These are phyloP conservation scores for Orcinus orca DNA, from an alignment of 2,113 vertebrate genomes.

Conservation along the genomic window DNA sequence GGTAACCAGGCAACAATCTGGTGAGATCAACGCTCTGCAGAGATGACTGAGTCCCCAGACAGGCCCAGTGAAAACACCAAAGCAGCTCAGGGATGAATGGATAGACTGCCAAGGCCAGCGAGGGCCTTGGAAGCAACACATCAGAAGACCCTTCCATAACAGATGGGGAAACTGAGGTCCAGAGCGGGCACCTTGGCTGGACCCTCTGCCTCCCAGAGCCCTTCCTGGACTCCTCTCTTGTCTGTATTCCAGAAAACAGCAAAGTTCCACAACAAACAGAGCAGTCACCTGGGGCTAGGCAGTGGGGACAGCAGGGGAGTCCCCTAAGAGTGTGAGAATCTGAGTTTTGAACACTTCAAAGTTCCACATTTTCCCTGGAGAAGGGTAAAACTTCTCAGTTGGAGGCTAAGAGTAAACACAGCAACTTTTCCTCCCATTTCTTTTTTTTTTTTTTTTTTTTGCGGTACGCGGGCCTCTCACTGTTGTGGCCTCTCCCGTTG, in stretches of 20 bases:
- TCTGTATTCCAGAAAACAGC: neutral
- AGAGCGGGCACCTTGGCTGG: neutral
- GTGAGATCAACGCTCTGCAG: constrained; percentile 53
- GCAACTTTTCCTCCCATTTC: neutral
- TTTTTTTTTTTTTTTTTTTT: too few relatives aligned
- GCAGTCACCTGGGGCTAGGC: neutral
- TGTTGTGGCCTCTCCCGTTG: too few relatives aligned
- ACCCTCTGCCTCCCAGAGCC: neutral
- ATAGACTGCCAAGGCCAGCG: neutral
- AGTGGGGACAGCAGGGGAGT: neutral
- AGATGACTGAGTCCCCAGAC: constrained; percentile 26
- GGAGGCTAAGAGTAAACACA: neutral
- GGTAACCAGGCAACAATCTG: constrained; percentile 67
- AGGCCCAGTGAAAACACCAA: constrained; percentile 1
- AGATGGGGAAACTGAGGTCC: neutral
- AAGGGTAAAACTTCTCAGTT: neutral
- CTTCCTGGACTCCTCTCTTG: neutral
- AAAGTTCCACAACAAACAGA: neutral
- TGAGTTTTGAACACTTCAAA: neutral
- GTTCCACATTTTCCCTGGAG: neutral
- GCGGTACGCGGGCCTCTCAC: too few relatives aligned
- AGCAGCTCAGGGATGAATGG: neutral
- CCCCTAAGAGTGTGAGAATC: neutral
- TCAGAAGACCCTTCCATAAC: neutral
- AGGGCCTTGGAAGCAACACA: neutral